Evolutionary conservation across 2,797 vertebrate genomes (phyloP), one percentile per base, ranked within the genome.

Genomic region (Paedocypris micromegethes): DNA sequence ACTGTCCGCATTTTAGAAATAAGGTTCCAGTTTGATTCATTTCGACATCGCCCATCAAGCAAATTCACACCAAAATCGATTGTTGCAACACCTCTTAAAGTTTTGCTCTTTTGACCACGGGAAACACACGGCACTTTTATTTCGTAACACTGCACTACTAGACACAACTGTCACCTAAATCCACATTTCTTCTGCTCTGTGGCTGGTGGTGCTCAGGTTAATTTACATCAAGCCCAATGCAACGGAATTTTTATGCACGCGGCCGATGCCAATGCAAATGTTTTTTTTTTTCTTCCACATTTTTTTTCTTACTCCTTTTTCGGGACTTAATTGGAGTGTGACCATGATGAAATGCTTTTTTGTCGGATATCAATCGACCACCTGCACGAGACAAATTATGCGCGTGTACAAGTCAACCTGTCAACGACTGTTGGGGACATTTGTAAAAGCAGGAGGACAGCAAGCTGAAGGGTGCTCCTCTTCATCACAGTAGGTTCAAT

Each of bases 301-400:
- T 23, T 23, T 23, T 23, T 23, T 23, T 23, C 54, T 7, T 76
- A 81, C 77, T 86, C 84, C 86, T 87, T 85, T 67, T 78, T 60
- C 70, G 86, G 79, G 83, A 84, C 82, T 74, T 81, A 75, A 78
- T 85, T 77, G 62, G 62, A 78, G 46, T 68, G 72, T 74, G 77
- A 72, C 80, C 77, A 64, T 76, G 23, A 23, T 81, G 75, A 72
- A 69, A 75, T 77, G 68, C 70, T 23, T 23, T 74, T 76, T 73
- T 72, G 78, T 79, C 49, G 66, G 71, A 73, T 52, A 79, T 75
- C 60, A 74, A 68, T 38, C 52, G 79, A 82, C 82, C 87, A 87
- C 86, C 86, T 89, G 88, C 84, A 77, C 63, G 64, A 61, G 56
- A 73, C 64, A 65, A 74, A 74, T 74, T 56, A 72, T 67, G 54